Base-by-base conservation (phyloP, 2,113 vertebrate species). In the Hemiscyllium ocellatum region DNA sequence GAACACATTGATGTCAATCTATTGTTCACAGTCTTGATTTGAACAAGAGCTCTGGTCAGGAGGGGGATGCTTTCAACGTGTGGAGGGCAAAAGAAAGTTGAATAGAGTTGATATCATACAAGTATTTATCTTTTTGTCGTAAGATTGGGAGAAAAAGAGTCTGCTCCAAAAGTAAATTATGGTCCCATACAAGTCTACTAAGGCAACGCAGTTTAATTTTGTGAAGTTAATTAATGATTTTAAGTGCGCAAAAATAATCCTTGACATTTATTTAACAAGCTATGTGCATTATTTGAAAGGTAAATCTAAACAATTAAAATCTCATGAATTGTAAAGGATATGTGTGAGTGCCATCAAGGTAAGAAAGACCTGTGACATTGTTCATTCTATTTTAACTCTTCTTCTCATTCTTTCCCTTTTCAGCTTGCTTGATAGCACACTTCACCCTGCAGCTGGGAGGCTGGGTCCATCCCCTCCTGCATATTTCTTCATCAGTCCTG, bases 1-100 rank as follows among this genome's bases (percentile, higher is more conserved):
- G 78, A 96, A 96, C 96, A 96, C 96, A 93, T 96, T 96, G 96
- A 96, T 96, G 96, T 97, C 96, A 96, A 96, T 96, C 96, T 95
- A 50, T 95, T 95, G 93, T 95, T 95, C 68, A 52, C 68, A 29
- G 68, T 65, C 42, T 72, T 70, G 68, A 95, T 95, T 95, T 95
- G 93, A 95, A 95, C 93, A 95, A 95, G 93, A 29, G 93, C 93
- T 72, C 22, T 95, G 22, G 68, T 72, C 68, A 47, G 69, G 68
- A 29, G 37, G 68, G 93, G 93, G 68, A 13, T 47, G 65, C 91
- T 94, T 95, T 95, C 24, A 72, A 50, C 20, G 68, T 29, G n/a
- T 22, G 42, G 93, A 94, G 90, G 65, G 65, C 42, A 69, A 42
- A 94, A 37, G n/a, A 94, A 94, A 69, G 93, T 95, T 95, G 93